phyloP scores from a whole-genome alignment of 2,113 vertebrate species.

The Lamprotornis superbus region DNA sequence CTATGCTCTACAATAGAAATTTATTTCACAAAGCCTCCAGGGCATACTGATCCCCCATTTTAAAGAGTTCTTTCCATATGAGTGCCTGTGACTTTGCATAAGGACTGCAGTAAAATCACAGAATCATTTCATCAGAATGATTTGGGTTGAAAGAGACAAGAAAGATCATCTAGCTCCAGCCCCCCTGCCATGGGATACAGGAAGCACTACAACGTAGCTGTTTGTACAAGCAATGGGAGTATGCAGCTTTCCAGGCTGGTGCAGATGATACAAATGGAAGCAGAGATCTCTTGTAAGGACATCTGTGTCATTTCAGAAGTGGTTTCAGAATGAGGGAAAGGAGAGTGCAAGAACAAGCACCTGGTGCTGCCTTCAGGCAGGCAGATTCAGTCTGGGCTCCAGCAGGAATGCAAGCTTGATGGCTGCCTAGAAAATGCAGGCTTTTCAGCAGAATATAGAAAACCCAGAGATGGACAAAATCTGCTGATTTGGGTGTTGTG shows the following conservation, averaged over 20 bases:
- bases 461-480: neutral
- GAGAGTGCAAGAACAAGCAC: neutral
- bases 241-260: neutral
- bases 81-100: neutral
- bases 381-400: neutral
- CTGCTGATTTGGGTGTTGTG: neutral
- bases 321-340: neutral
- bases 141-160: neutral
- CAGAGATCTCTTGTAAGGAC: neutral
- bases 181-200: no score
- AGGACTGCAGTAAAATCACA: neutral
- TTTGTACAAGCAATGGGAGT: neutral
- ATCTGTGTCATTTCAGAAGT: neutral
- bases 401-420: neutral
- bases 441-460: neutral
- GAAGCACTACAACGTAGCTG: rapidly evolving
- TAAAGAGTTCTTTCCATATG: neutral
- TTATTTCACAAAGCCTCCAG: neutral
- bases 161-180: neutral
- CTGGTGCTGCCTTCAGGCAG: neutral
- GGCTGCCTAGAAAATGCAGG: neutral
- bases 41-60: neutral
- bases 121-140: neutral
- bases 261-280: neutral
- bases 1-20: neutral